Base-by-base conservation (phyloP, 2,113 vertebrate species). In the Stigmatopora nigra region DNA sequence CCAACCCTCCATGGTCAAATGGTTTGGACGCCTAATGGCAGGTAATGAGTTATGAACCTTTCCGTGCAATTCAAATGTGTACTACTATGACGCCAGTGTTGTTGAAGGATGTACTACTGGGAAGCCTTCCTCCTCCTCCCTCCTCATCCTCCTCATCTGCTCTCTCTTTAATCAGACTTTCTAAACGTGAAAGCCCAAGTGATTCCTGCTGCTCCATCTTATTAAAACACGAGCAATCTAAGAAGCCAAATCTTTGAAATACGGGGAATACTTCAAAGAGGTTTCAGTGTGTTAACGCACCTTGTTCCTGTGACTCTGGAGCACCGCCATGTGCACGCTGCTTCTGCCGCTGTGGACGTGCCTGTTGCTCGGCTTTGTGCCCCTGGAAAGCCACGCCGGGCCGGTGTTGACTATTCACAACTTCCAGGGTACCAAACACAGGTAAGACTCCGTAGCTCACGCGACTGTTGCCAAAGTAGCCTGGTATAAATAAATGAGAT, bases 341-440 rank as follows among this genome's bases (percentile, higher is more conserved):
- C 65, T 31, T 31, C 25, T 65, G 52, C 67, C 78, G 62, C 72
- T 73, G 45, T 84, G 83, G 80, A 55, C 84, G 64, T 89, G 76
- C 38, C 52, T 85, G 70, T 61, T 88, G 74, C 76, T 88, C 69
- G 64, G 79, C 63, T 61, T 87, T 67, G 63, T 88, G 55, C 65
- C 82, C 61, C 56, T 83, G 69, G 79, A 87, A 65, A 60, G 78
- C 66, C 81, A 78, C 68, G 52, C 75, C 59, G 65, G 66, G 38
- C 67, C 62, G 13, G 13, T 7, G 46, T 5, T 78, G 67, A 74
- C 62, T 17, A 63, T 70, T 41, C 71, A 69, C 36, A 75, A 45
- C 64, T 61, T 62, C 41, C 53, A 31, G 53, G 11, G 47, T 31
- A 73, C 71, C 61, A 77, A 72, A 71, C 76, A 82, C 67, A 86